A percentile compares a stretch with the other conserved stretches of the same genome.
Evolutionary conservation across 1,140 invertebrate genomes (phyloP).

Genomic region (Delia radicum): DNA sequence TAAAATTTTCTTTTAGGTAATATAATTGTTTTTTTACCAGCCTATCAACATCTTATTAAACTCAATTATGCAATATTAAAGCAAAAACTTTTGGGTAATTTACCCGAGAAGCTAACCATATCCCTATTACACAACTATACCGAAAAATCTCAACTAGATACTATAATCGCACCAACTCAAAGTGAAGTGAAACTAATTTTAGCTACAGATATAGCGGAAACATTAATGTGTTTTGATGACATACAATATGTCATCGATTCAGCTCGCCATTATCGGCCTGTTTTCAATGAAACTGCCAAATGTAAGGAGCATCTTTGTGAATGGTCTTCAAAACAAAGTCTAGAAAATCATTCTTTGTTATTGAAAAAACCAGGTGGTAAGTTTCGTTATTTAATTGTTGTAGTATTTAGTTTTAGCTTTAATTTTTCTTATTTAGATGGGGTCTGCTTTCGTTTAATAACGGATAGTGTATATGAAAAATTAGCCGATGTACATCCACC

Average conservation of each 20-base stretch:
- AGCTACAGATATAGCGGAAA: slow-evolving; percentile 42
- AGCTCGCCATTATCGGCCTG: slow-evolving; percentile 27
- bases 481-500: slow-evolving; percentile 28
- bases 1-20: slow-evolving; percentile 36
- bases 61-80: slow-evolving; percentile 44
- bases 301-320: slow-evolving; percentile 35
- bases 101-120: slow-evolving; percentile 33
- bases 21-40: slow-evolving; percentile 45
- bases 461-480: slow-evolving; percentile 25
- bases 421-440: background rate
- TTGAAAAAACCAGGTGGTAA: background rate
- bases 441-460: slow-evolving; percentile 42
- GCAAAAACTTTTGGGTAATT: slow-evolving; percentile 37
- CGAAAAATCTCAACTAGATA: slow-evolving; percentile 21
- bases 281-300: slow-evolving; percentile 30
- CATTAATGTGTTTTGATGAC: slow-evolving; percentile 30
- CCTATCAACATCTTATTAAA: slow-evolving; percentile 44
- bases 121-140: slow-evolving; percentile 35
- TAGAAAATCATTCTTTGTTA: slow-evolving; percentile 25
- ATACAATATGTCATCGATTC: slow-evolving; percentile 47
- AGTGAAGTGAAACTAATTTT: slow-evolving; percentile 37
- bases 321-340: slow-evolving; percentile 41
- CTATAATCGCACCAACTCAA: background rate
- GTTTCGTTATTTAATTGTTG: background rate
- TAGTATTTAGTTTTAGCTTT: background rate